These are phyloP conservation scores for Drosophila anomalata DNA, from an alignment of 2,888 invertebrate genomes.

Conservation along the genomic window DNA sequence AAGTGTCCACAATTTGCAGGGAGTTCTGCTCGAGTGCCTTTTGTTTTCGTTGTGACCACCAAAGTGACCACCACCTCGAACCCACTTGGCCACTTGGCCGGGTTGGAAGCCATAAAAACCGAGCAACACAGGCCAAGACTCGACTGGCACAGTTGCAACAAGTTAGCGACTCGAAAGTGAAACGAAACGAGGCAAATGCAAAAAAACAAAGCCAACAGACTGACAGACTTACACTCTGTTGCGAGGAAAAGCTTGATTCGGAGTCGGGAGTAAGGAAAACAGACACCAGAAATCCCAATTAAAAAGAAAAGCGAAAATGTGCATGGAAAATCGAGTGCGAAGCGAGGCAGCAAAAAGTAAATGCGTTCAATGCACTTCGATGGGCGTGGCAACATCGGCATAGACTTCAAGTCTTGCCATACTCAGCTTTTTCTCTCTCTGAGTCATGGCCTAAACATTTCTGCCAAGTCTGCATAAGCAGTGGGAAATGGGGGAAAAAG, in stretches of 20 bases:
- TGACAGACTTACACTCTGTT: not conserved
- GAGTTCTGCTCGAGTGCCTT: constrained; percentile 59
- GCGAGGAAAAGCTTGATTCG: constrained; percentile 48
- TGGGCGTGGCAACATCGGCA: constrained; percentile 34
- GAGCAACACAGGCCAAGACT: constrained; percentile 19
- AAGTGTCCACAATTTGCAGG: constrained; percentile 58
- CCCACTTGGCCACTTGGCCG: constrained; percentile 9
- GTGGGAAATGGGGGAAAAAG: constrained; percentile 37
- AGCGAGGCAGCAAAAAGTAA: constrained; percentile 47
- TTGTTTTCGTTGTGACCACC: constrained; percentile 9
- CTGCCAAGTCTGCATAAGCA: constrained; percentile 9
- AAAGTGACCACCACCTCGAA: constrained; percentile 34
- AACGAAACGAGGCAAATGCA: constrained; percentile 44
- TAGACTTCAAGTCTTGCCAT: constrained; percentile 21
- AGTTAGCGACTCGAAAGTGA: constrained; percentile 65
- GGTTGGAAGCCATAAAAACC: constrained; percentile 62
- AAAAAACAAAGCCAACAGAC: constrained; percentile 15
- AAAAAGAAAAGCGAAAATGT: constrained; percentile 69
- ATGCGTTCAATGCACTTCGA: constrained; percentile 71
- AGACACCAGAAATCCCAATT: constrained; percentile 66
- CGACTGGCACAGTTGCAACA: constrained; percentile 73
- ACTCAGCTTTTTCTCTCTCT: constrained; percentile 15
- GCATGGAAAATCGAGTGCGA: constrained; percentile 55
- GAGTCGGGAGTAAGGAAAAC: constrained; percentile 25
- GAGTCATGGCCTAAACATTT: constrained; percentile 54